A percentile compares a stretch with the other conserved stretches of the same genome.
Evolutionary conservation across 2,888 invertebrate species (phyloP).

Genomic region (Willowsia nigromaculata): DNA sequence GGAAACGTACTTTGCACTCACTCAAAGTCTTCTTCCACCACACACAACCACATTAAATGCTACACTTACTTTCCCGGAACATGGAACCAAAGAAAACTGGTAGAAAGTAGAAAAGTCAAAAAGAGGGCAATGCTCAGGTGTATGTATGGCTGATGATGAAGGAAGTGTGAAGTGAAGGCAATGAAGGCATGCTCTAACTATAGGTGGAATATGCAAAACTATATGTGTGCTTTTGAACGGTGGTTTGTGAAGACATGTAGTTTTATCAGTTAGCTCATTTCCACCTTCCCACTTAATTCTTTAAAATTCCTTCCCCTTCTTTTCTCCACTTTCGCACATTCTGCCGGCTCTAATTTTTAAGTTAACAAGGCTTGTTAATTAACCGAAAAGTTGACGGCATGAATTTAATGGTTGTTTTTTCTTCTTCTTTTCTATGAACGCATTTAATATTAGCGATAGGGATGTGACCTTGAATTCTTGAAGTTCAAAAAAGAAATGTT

Average conservation of each 20-base stretch:
- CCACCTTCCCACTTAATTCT: background rate
- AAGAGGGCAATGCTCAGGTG: background rate
- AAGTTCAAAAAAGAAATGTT: too few relatives aligned
- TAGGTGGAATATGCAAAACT: background rate
- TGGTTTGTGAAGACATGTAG: background rate
- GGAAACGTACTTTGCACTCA: constrained; percentile 25
- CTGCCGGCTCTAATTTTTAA: background rate
- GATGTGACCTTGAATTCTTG: too few relatives aligned
- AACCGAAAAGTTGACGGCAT: constrained; percentile 46
- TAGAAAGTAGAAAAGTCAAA: constrained; percentile 4
- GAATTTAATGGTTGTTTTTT: constrained; percentile 39
- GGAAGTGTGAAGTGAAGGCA: background rate
- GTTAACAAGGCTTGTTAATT: constrained; percentile 53
- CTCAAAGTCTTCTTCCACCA: background rate
- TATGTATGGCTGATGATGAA: too few relatives aligned
- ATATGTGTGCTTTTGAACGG: too few relatives aligned
- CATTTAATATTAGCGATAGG: too few relatives aligned
- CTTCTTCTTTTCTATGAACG: background rate
- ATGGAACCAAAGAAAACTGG: constrained; percentile 1
- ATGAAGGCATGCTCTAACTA: too few relatives aligned
- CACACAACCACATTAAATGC: constrained; percentile 35
- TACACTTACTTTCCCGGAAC: constrained; percentile 17
- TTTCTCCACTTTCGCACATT: background rate
- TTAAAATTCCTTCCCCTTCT: background rate
- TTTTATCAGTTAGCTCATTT: constrained; percentile 46